Evolutionary conservation across 2,797 vertebrate genomes (phyloP).

Genomic region (Aeoliscus strigatus): DNA sequence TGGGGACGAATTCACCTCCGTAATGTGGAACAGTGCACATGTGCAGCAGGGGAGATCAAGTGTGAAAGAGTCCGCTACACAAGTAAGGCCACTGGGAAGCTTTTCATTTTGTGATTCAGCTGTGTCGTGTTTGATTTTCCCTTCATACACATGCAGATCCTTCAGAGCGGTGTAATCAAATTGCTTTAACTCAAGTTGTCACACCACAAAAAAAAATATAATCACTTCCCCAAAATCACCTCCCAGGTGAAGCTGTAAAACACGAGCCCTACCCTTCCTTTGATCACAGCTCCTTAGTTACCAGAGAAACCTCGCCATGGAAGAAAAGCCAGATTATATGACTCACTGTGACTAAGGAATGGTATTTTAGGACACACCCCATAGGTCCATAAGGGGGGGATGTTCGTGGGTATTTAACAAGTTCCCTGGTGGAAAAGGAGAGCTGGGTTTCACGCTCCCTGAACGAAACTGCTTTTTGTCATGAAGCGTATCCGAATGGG

Average conservation of each 20-base stretch:
- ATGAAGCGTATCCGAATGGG: too few relatives aligned
- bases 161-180: too few relatives aligned
- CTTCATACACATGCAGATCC: too few relatives aligned
- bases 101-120: constrained; percentile 8
- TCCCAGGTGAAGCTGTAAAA: constrained; percentile 11
- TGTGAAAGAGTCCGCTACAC: constrained; percentile 74
- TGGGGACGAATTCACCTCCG: constrained; percentile 84
- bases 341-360: constrained; percentile 65
- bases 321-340: constrained; percentile 62
- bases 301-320: constrained; percentile 33
- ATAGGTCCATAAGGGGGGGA: constrained; percentile 27
- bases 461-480: constrained; percentile 30
- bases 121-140: too few relatives aligned
- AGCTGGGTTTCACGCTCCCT: constrained; percentile 36
- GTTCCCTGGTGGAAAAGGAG: constrained; percentile 20
- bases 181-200: too few relatives aligned
- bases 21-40: constrained; percentile 81
- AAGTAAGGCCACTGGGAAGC: constrained; percentile 76
- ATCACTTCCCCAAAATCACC: constrained; percentile 7
- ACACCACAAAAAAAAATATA: constrained; percentile 8
- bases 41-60: constrained; percentile 51
- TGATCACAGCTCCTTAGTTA: constrained; percentile 56
- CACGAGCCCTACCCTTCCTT: constrained; percentile 39
- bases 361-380: constrained; percentile 59
- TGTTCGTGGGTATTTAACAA: constrained; percentile 20